Base-by-base conservation (phyloP, 2,888 invertebrate genomes). In the Cinara cedri region DNA sequence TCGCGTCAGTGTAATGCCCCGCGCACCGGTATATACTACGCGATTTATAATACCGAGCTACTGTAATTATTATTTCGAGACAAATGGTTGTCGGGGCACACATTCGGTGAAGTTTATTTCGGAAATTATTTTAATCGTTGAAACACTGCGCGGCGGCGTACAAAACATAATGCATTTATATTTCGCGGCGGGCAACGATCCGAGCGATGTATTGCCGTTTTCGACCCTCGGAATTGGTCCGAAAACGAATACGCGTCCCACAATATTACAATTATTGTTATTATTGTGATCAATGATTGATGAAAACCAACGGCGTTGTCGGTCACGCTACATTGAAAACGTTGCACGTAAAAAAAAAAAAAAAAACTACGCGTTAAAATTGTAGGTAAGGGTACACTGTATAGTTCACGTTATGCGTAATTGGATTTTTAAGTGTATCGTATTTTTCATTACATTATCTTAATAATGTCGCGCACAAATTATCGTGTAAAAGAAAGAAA, bases 101-200 rank as follows among this genome's bases (percentile, higher is more conserved):
- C 46, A 21, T 65, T 65, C 16, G 1, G 24, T 11, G 11, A 65
- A 46, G 13, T 21, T 44, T 21, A 46, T 44, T 65, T 46, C 4
- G 26, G n/a, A 14, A 46, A 65, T 65, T 65, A 65, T 65, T 65
- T 65, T 46, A 46, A 63, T 63, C 21, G 44, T 44, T 34, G 16
- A n/a, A 16, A 3, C 4, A n/a, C 34, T 34, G 19, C 19, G n/a
- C 1, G 42, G 62, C 34, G n/a, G n/a, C n/a, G n/a, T n/a, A n/a
- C n/a, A n/a, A n/a, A n/a, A n/a, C n/a, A n/a, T n/a, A n/a, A n/a
- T n/a, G n/a, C n/a, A n/a, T n/a, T n/a, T n/a, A n/a, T n/a, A n/a
- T n/a, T n/a, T n/a, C n/a, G n/a, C n/a, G n/a, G 42, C 42, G 10
- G 42, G 42, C 42, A 42, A 63, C 63, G 42, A 63, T 63, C 42